These are phyloP conservation scores for Altica lythri DNA, from an alignment of 2,888 invertebrate species.

Conservation along the genomic window DNA sequence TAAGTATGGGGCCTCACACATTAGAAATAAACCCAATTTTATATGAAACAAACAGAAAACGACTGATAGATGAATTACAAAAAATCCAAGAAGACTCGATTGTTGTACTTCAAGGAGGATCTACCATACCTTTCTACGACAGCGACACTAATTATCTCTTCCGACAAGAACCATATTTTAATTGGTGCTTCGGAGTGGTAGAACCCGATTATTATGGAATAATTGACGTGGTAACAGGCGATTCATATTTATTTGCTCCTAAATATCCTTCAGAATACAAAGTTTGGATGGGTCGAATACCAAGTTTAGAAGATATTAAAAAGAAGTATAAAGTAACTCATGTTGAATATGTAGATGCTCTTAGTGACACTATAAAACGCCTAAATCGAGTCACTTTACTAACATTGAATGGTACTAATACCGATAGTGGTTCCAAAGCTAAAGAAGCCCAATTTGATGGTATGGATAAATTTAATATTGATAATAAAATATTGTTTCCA, in stretches of 20 bases:
- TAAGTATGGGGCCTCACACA: conserved; percentile 74
- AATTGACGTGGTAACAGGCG: conserved; percentile 72
- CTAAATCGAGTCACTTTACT: conserved; percentile 64
- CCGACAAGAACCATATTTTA: conserved; percentile 92
- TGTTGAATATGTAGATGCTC: conserved; percentile 76
- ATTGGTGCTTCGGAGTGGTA: conserved; percentile 89
- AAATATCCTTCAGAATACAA: conserved; percentile 83
- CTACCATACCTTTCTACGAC: conserved; percentile 77
- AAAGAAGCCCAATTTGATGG: conserved; percentile 84
- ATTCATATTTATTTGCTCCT: conserved; percentile 82
- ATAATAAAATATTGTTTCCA: conserved; percentile 76
- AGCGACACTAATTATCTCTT: conserved; percentile 74
- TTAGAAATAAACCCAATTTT: conserved; percentile 78
- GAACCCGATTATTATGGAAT: conserved; percentile 92
- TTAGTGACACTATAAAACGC: conserved; percentile 55
- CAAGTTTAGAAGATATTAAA: conserved; percentile 73
- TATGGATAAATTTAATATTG: conserved; percentile 75
- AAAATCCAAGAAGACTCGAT: conserved; percentile 60
- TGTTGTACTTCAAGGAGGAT: conserved; percentile 87
- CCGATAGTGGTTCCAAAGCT: conserved; percentile 82
- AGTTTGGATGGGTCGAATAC: conserved; percentile 91
- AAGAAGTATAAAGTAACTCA: conserved; percentile 82
- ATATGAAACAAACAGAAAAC: conserved; percentile 77
- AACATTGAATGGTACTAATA: conserved; percentile 71
- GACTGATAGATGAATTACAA: conserved; percentile 66